phyloP scores from a whole-genome alignment of 2,797 vertebrate species.

The Cirrhinus mrigala region DNA sequence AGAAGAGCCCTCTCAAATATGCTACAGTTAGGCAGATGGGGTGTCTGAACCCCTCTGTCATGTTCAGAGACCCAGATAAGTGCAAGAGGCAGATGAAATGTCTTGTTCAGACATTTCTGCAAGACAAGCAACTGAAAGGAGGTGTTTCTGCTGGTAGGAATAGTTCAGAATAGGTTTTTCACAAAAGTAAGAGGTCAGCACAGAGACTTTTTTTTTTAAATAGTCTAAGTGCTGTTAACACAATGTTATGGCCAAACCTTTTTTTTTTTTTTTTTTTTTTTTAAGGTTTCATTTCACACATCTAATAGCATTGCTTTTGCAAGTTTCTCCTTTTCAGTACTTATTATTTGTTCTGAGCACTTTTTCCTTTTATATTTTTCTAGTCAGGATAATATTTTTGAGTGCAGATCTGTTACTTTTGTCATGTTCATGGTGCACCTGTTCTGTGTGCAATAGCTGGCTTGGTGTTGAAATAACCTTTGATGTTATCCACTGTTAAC shows the following conservation, averaged over 20 bases:
- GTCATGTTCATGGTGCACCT: slow-evolving; percentile 9
- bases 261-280: not conserved
- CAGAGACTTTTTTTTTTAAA: not conserved
- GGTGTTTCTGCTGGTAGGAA: slow-evolving; percentile 23
- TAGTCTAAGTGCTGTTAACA: too few species aligned
- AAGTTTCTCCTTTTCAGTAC: slow-evolving; percentile 3
- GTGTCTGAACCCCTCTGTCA: slow-evolving; percentile 44
- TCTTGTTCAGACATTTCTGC: slow-evolving; percentile 48
- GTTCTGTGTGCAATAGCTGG: not conserved
- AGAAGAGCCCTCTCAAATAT: slow-evolving; percentile 32
- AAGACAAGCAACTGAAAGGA: slow-evolving; percentile 47
- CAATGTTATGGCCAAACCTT: not conserved
- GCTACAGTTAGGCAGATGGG: slow-evolving; percentile 38
- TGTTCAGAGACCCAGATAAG: slow-evolving; percentile 48
- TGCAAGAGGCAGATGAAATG: slow-evolving; percentile 46
- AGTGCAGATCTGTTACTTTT: slow-evolving; percentile 22
- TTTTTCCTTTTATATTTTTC: not conserved
- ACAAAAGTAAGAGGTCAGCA: too few species aligned
- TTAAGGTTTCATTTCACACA: slow-evolving; percentile 1
- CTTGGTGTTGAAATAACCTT: too few species aligned
- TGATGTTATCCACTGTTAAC: too few species aligned
- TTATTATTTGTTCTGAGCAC: not conserved
- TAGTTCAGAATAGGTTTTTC: not conserved
- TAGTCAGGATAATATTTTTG: slow-evolving; percentile 17
- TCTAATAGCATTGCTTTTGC: not conserved